Evolutionary conservation across 2,797 vertebrate genomes (phyloP).

Genomic region (Distichodus sexfasciatus): DNA sequence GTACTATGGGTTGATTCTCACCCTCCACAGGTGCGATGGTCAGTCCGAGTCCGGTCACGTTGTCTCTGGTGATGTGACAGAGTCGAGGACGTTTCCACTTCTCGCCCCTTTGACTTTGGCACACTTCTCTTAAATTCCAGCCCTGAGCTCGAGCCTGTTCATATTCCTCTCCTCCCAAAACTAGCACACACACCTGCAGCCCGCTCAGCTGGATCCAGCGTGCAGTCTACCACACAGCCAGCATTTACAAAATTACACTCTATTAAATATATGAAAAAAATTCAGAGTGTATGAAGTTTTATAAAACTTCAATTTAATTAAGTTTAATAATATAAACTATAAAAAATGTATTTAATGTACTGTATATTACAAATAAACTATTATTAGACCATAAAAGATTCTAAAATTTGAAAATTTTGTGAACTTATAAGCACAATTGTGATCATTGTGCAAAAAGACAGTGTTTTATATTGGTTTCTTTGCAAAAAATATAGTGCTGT

Average conservation of each 20-base stretch:
- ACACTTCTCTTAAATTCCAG: constrained; percentile 58
- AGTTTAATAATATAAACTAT: too few relatives aligned
- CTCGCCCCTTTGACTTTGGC: constrained; percentile 58
- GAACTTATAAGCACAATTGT: too few relatives aligned
- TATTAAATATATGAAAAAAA: not conserved
- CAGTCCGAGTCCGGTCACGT: constrained; percentile 77
- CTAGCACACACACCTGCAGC: constrained; percentile 75
- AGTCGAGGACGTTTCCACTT: constrained; percentile 76
- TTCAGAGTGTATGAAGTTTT: not conserved
- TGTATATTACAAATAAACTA: too few relatives aligned
- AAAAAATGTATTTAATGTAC: too few relatives aligned
- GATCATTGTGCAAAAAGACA: too few relatives aligned
- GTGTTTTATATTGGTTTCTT: too few relatives aligned
- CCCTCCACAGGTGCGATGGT: constrained; percentile 65
- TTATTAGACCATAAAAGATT: too few relatives aligned
- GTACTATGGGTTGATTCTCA: constrained; percentile 44
- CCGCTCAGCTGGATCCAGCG: constrained; percentile 81
- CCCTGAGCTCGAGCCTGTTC: constrained; percentile 65
- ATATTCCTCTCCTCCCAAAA: constrained; percentile 69
- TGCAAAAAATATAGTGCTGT: too few relatives aligned
- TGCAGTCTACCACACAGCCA: constrained; percentile 86
- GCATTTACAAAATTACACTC: not conserved
- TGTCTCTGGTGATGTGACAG: constrained; percentile 76
- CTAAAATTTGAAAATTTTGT: too few relatives aligned
- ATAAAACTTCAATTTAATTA: too few relatives aligned